Evolutionary conservation across 2,113 vertebrate genomes (phyloP).

Genomic region (Hoplias malabaricus): DNA sequence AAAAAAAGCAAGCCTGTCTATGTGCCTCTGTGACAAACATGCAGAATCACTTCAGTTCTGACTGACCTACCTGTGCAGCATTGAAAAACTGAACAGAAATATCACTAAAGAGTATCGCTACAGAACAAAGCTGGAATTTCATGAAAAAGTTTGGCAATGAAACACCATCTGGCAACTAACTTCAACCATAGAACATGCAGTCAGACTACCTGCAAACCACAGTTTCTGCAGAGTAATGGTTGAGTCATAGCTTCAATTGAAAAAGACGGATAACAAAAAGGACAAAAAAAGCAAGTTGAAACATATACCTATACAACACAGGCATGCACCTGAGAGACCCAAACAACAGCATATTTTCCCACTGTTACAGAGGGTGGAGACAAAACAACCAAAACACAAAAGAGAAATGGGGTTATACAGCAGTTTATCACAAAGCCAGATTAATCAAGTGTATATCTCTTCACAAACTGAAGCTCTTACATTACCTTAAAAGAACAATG

Average conservation of each 20-base stretch:
- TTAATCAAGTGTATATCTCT: too few relatives aligned
- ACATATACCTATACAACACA: neutral
- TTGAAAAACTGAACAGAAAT: too few relatives aligned
- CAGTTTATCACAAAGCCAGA: too few relatives aligned
- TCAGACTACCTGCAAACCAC: slow-evolving; percentile 11
- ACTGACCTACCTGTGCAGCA: too few relatives aligned
- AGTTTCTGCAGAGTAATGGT: neutral
- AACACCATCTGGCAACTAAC: neutral
- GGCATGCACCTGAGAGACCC: neutral
- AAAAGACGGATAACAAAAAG: neutral
- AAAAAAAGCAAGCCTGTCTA: too few relatives aligned
- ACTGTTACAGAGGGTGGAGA: neutral
- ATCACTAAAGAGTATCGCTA: too few relatives aligned
- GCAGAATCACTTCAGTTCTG: too few relatives aligned
- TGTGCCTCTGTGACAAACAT: too few relatives aligned
- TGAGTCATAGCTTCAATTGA: neutral
- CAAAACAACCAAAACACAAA: neutral
- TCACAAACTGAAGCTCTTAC: too few relatives aligned
- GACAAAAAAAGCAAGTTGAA: neutral
- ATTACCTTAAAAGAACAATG: too few relatives aligned
- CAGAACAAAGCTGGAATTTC: too few relatives aligned
- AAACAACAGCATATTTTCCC: neutral
- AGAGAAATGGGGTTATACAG: neutral
- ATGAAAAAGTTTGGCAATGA: too few relatives aligned
- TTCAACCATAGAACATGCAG: slow-evolving; percentile 6